Conservation (phyloP, 2,888 invertebrate genomes). For the Perdita meconis region DNA sequence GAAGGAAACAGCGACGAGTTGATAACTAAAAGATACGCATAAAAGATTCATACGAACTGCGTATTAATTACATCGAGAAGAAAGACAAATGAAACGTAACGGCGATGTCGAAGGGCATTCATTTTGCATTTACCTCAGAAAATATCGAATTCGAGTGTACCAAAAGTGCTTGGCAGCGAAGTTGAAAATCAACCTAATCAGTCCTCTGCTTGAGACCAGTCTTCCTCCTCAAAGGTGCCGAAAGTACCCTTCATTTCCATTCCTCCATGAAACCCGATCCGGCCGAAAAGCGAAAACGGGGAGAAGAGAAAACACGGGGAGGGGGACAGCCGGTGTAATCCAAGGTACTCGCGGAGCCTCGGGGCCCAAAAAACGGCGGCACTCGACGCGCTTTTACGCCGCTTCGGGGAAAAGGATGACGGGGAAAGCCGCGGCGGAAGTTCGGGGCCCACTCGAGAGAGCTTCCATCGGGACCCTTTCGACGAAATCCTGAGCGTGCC, state of each 20-base stretch:
- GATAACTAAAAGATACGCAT: too few species aligned
- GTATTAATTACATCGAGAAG: too few species aligned
- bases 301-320: slow-evolving; percentile 31
- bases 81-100: too few species aligned
- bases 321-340: too few species aligned
- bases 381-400: slow-evolving; percentile 43
- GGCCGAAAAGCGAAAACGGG: slow-evolving; percentile 2
- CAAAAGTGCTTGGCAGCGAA: neutral
- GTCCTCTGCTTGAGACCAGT: neutral
- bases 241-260: slow-evolving; percentile 27
- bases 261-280: slow-evolving; percentile 37
- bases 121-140: too few species aligned
- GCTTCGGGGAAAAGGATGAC: slow-evolving; percentile 54
- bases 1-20: too few species aligned
- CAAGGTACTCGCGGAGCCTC: neutral
- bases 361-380: slow-evolving; percentile 30
- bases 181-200: neutral
- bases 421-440: slow-evolving; percentile 34
- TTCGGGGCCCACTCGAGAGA: slow-evolving; percentile 45
- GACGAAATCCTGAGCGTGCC: slow-evolving; percentile 75
- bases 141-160: too few species aligned
- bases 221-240: neutral
- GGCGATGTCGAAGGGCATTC: too few species aligned
- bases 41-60: too few species aligned
- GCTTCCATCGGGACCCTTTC: slow-evolving; percentile 65